Evolutionary conservation across 2,797 vertebrate genomes (phyloP), one percentile per base, ranked within the genome.

Genomic region (Helarctos malayanus): DNA sequence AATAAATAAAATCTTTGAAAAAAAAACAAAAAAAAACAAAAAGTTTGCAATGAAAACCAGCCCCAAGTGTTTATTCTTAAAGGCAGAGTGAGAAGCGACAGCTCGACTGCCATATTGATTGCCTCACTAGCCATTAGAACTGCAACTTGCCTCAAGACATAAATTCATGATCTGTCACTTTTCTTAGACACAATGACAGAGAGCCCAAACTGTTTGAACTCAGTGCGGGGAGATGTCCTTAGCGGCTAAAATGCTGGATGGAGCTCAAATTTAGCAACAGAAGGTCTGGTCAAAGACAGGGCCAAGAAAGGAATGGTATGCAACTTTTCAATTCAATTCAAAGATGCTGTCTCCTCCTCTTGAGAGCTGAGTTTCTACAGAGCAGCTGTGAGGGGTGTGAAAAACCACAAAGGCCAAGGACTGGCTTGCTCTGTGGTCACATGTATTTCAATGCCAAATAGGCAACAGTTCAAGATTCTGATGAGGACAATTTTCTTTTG

Each of bases 371-470:
- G 12, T 38, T 89, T 94, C 82, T 47, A 54, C 80, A 87, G 49
- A 94, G 35, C 32, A 89, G 81, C 41, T n/a, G 2, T 32, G 54
- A 81, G 18, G 32, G 49, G 88, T 63, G 54, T 35, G 41, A 68
- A 95, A 69, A 81, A 52, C 15, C 3, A 79, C 27, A 18, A 65
- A 73, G 61, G 3, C 61, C 45, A 52, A 68, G 68, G 56, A 61
- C 68, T 19, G 73, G 68, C 88, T 87, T 86, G 61, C 56, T 94
- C 69, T 87, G 54, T 35, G 65, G 38, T 80, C 76, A 78, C 27
- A 52, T 25, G 32, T 12, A 54, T 56, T 49, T 45, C 68, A 54
- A 49, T 73, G 78, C 23, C 73, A 93, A 94, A 91, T 0, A 54
- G n/a, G 35, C 41, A 68, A 15, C 25, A 12, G 14, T 63, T 68